Conservation (phyloP, 2,797 vertebrate genomes). For the Neostethus bicornis region DNA sequence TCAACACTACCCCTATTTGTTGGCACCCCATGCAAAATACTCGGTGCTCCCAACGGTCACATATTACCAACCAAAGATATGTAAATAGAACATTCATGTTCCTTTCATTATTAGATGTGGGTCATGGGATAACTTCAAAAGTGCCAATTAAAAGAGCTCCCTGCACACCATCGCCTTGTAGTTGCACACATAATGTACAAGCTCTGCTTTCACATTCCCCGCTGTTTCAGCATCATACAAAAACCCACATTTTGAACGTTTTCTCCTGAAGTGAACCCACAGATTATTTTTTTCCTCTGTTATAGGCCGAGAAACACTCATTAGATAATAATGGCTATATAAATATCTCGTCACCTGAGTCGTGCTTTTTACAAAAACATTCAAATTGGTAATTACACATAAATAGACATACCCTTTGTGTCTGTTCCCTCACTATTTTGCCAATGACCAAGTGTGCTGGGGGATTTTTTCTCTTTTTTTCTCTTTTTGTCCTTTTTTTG, state of each 20-base stretch:
- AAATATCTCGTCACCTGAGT: constrained; percentile 16
- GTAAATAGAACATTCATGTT: constrained; percentile 77
- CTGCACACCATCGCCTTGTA: constrained; percentile 54
- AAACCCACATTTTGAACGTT: constrained; percentile 39
- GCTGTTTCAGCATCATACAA: constrained; percentile 39
- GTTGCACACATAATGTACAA: constrained; percentile 50
- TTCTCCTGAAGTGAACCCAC: constrained; percentile 24
- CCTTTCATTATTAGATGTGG: constrained; percentile 78
- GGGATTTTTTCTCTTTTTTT: constrained; percentile 11
- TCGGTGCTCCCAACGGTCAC: constrained; percentile 66
- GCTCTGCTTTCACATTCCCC: constrained; percentile 37
- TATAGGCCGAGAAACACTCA: constrained; percentile 29
- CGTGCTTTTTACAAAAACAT: constrained; percentile 17
- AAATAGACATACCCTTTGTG: constrained; percentile 1
- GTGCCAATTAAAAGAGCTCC: constrained; percentile 73
- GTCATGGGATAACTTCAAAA: constrained; percentile 75
- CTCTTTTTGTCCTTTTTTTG: constrained; percentile 1
- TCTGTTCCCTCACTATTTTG: neutral
- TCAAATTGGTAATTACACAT: constrained; percentile 27
- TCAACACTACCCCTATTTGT: constrained; percentile 49
- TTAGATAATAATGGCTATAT: constrained; percentile 34
- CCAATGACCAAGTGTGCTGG: neutral
- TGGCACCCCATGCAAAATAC: constrained; percentile 53
- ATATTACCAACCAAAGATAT: constrained; percentile 76
- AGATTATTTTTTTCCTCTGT: constrained; percentile 25